These are phyloP conservation scores for Agapornis roseicollis DNA, from an alignment of 2,113 vertebrate species.

Conservation along the genomic window DNA sequence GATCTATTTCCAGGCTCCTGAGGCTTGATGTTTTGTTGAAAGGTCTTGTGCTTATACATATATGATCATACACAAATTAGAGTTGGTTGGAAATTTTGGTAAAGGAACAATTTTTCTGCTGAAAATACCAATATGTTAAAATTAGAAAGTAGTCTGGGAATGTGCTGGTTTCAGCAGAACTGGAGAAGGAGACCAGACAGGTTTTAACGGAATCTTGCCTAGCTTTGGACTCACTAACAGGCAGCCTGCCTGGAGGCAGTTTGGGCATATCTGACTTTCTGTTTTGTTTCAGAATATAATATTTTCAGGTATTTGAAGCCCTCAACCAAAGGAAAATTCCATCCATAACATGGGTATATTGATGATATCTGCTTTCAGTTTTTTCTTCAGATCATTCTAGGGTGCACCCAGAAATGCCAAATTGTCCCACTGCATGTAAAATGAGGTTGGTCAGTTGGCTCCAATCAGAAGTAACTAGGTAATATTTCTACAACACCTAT, in stretches of 20 bases:
- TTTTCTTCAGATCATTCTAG: neutral
- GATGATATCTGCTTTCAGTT: neutral
- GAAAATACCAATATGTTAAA: neutral
- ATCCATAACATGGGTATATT: neutral
- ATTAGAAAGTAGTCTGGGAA: conserved; percentile 21
- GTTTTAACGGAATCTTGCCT: neutral
- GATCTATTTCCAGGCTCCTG: neutral
- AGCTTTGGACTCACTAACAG: neutral
- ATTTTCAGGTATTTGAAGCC: neutral
- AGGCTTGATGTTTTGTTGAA: neutral
- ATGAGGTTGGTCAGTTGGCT: neutral
- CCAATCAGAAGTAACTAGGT: neutral
- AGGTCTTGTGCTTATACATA: neutral
- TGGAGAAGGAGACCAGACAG: neutral
- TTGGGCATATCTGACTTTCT: neutral
- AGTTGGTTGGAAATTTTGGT: neutral
- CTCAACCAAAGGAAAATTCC: neutral
- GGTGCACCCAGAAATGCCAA: neutral
- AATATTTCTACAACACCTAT: neutral
- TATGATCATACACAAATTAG: neutral
- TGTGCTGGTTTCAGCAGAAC: conserved; percentile 14
- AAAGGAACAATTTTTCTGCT: neutral
- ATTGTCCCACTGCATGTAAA: accelerated
- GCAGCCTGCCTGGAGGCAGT: neutral
- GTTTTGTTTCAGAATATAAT: neutral